Evolutionary conservation across 1,140 invertebrate genomes (phyloP), one percentile per base, ranked within the genome.

Genomic region (Psilanteris sp.): DNA sequence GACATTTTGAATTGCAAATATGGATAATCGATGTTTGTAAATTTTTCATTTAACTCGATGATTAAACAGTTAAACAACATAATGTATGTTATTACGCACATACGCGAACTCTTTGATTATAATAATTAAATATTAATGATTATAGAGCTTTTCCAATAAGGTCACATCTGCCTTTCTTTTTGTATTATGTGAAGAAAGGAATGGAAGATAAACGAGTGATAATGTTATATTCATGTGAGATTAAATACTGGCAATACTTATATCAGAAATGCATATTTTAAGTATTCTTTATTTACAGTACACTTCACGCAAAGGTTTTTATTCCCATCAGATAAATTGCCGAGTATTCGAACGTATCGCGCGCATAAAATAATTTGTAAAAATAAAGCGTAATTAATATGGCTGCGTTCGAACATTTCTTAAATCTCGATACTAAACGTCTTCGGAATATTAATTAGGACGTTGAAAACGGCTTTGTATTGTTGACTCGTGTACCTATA

Each of bases 51-150:
- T 16, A 16, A 20, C 4, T 9, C n/a, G 20, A 9, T 9, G 34
- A 37, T 37, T 41, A 27, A 27, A 46, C 11, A 16, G 14, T 29
- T 29, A 31, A 29, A 31, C 3, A n/a, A 29, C 4, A 16, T 46
- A 31, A 31, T 31, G 18, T 46, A 29, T 18, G 24, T 31, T 46
- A 31, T 34, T 48, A 32, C 7, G 1, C 14, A 14, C 2, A 29
- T 46, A 14, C 26, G 20, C 6, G 11, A 6, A 22, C 2, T 15
- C 20, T 52, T 16, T n/a, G 11, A 55, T 55, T 41, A 41, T 32
- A 55, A 27, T 41, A 37, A 54, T 54, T 54, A 29, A 54, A 39
- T 39, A 39, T 54, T 54, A 54, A 54, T 54, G 18, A 54, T 54
- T 54, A 16, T 1, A 9, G 8, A 14, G n/a, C 9, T 37, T 20